Evolutionary conservation across 2,888 invertebrate genomes (phyloP).

Genomic region (Antheraea yamamai): DNA sequence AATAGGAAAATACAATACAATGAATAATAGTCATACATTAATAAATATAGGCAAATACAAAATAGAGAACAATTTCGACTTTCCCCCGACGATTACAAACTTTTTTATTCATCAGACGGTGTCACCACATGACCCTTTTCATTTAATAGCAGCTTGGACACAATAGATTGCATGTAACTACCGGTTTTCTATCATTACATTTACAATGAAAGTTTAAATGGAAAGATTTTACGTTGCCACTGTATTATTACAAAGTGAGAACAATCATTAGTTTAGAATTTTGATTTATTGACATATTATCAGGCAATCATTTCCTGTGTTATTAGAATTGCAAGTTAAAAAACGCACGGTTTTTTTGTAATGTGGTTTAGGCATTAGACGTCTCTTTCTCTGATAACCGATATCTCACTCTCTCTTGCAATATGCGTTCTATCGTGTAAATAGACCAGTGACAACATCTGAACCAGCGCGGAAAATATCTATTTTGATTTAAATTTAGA

Average conservation of each 20-base stretch:
- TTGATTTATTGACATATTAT: neutral
- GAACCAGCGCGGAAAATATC: no score
- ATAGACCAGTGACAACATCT: no score
- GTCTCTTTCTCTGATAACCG: neutral
- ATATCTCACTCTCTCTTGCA: no score
- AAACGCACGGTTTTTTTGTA: no score
- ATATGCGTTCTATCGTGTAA: neutral
- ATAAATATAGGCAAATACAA: neutral
- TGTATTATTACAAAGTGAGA: conserved; percentile 6
- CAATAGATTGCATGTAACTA: conserved; percentile 32
- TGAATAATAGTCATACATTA: neutral
- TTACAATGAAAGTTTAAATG: conserved; percentile 24
- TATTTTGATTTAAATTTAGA: no score
- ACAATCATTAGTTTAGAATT: neutral
- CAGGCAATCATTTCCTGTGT: no score
- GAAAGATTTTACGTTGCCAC: neutral
- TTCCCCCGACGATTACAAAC: conserved; percentile 24
- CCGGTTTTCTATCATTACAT: conserved; percentile 17
- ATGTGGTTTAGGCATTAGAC: no score
- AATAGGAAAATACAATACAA: neutral
- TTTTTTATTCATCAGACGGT: conserved; percentile 9
- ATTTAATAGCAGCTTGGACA: conserved; percentile 25
- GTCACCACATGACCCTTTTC: conserved; percentile 19
- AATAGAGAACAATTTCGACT: neutral
- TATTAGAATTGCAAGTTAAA: no score